These are phyloP conservation scores for Cyclina sinensis DNA, from an alignment of 1,140 invertebrate genomes.

Conservation along the genomic window DNA sequence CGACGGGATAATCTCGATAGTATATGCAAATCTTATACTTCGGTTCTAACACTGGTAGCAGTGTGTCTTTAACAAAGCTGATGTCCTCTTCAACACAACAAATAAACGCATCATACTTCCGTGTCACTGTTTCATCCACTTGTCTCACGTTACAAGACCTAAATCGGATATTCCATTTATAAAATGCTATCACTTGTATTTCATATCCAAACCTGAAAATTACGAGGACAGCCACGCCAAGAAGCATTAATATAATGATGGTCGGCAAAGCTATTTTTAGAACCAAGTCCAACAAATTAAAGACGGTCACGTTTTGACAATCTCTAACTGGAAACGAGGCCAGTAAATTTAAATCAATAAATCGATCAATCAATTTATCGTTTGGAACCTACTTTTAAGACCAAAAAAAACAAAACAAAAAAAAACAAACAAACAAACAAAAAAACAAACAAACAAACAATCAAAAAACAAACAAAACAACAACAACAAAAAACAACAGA, in stretches of 20 bases:
- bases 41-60: slow-evolving; percentile 35
- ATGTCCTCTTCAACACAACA: slow-evolving; percentile 51
- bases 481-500: too few relatives aligned
- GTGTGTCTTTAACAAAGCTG: neutral
- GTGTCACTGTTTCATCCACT: neutral
- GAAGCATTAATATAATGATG: neutral
- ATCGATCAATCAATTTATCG: too few relatives aligned
- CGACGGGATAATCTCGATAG: slow-evolving; percentile 45
- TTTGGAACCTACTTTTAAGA: too few relatives aligned
- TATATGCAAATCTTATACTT: slow-evolving; percentile 41
- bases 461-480: too few relatives aligned
- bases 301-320: neutral
- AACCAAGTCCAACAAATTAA: neutral
- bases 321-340: too few relatives aligned
- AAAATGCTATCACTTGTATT: slow-evolving; percentile 53
- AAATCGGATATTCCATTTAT: slow-evolving; percentile 50
- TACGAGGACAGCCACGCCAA: neutral
- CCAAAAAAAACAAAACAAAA: too few relatives aligned
- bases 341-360: too few relatives aligned
- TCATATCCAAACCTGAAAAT: slow-evolving; percentile 30
- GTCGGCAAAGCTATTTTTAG: neutral
- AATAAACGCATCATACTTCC: slow-evolving; percentile 50
- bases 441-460: too few relatives aligned
- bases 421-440: too few relatives aligned
- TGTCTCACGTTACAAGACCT: neutral